These are phyloP conservation scores for Bos indicus DNA, from an alignment of 2,113 vertebrate species.

Conservation along the genomic window DNA sequence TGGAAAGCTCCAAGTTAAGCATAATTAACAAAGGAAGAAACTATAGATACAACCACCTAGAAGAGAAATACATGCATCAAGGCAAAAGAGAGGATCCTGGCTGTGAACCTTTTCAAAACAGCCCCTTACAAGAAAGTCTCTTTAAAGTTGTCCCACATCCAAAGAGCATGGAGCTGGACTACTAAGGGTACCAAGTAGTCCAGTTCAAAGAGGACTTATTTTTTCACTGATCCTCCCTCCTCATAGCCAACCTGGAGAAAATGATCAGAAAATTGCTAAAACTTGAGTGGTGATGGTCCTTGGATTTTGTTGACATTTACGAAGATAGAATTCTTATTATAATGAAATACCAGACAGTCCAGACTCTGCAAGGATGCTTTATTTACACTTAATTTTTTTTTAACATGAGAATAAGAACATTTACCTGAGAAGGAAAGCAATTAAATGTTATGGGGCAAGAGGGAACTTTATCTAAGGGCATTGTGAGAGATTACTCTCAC, in stretches of 20 bases:
- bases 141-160: neutral
- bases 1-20: neutral
- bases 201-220: neutral
- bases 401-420: neutral
- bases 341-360: neutral
- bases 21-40: neutral
- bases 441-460: neutral
- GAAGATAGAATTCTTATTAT: neutral
- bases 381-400: neutral
- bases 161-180: neutral
- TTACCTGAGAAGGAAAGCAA: neutral
- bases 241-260: neutral
- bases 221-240: neutral
- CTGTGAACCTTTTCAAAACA: neutral
- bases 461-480: neutral
- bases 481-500: neutral
- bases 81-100: neutral
- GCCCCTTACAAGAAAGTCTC: accelerated
- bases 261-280: neutral
- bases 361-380: neutral
- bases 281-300: neutral
- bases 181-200: neutral
- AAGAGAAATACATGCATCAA: neutral
- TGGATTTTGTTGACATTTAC: neutral
- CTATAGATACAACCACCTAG: neutral